Evolutionary conservation across 1,140 invertebrate genomes (phyloP), one percentile per base, ranked within the genome.

Genomic region (Campoletis sonorensis): DNA sequence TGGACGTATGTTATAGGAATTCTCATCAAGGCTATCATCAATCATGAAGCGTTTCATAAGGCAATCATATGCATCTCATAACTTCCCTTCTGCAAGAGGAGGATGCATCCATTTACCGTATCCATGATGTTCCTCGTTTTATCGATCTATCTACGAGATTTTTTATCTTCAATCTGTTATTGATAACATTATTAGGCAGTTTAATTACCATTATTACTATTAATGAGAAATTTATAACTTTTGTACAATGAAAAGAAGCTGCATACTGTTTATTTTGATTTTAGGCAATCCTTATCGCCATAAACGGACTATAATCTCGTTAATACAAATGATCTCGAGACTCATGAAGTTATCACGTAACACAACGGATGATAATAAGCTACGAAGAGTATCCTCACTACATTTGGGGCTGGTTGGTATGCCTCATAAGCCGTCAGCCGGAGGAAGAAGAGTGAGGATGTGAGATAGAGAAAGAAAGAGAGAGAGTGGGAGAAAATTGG

Each of bases 21-120:
- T 75, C 72, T 49, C 72, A 75, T 75, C 72, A 54, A 26, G 26
- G 23, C 33, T 72, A 54, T 75, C 72, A 54, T 75, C 67, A 27
- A 70, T 70, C 67, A 70, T 70, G 67, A 30, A 70, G 61, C 15
- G 67, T 70, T 70, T 33, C 30, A 33, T 33, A 4, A 33, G 15
- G 67, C 67, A 70, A 70, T 70, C 67, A 33, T 33, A 70, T 70
- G 67, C 67, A 70, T 70, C 26, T 70, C 67, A 33, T 33, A 70
- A 70, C 67, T 70, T 33, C 13, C 13, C 67, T 70, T 30, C 8
- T 33, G 33, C 30, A 30, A 33, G 30, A 33, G 15, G n/a, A 33
- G 30, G 67, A 70, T 70, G 67, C 67, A 70, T 70, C 33, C 30
- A 18, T 70, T 70, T 70, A 33, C 26, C 16, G 13, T 33, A 33